Percentiles rank a stretch among this genome's conserved stretches.
Conservation (phyloP, 1,140 invertebrate genomes). For the Sinella curviseta region DNA sequence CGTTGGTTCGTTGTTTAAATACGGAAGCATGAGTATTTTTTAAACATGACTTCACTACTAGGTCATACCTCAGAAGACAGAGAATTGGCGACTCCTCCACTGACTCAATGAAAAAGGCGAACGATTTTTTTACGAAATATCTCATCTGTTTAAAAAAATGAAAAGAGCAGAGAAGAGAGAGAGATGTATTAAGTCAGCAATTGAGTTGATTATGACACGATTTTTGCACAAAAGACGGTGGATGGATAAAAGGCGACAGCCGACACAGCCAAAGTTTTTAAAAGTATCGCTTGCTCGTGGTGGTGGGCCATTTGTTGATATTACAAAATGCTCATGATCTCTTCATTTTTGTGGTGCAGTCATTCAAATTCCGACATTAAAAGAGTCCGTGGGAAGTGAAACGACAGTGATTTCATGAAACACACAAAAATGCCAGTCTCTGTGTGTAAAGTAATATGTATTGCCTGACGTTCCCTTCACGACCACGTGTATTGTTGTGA, state of each 20-base stretch:
- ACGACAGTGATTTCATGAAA: too few species aligned
- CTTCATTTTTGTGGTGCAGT: too few species aligned
- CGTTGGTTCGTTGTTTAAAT: not conserved
- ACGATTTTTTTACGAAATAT: not conserved
- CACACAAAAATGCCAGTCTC: too few species aligned
- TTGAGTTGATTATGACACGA: conserved; percentile 13
- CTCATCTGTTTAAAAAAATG: not conserved
- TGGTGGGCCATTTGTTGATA: not conserved
- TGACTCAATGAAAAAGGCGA: not conserved
- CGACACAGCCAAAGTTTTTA: too few species aligned
- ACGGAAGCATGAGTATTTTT: not conserved
- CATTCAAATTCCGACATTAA: too few species aligned
- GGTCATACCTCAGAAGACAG: not conserved
- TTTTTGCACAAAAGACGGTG: too few species aligned
- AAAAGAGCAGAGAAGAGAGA: not conserved
- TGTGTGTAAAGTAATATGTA: too few species aligned
- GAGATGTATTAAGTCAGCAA: not conserved
- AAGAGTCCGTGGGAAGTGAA: too few species aligned
- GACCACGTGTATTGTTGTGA: too few species aligned
- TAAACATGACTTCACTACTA: conserved; percentile 19
- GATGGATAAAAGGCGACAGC: too few species aligned
- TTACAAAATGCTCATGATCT: not conserved
- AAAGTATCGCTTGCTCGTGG: too few species aligned
- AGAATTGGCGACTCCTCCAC: not conserved
- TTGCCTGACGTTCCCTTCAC: too few species aligned